A percentile compares a stretch with the other conserved stretches of the same genome.
Evolutionary conservation across 1,140 invertebrate genomes (phyloP).

Genomic region (Schlechtendalia chinensis): DNA sequence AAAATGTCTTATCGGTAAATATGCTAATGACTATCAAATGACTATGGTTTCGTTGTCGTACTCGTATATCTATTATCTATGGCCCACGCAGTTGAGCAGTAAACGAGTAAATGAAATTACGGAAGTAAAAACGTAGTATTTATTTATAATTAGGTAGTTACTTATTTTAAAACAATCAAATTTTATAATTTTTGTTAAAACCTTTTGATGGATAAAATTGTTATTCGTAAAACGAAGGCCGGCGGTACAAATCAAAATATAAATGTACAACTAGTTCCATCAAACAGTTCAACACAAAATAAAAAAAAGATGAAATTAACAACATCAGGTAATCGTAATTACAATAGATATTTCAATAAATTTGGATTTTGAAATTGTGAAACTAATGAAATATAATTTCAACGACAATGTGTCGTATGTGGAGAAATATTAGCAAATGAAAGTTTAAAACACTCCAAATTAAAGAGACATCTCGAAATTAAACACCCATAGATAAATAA

Average conservation of each 20-base stretch:
- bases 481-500: slow-evolving; percentile 4
- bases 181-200: background rate
- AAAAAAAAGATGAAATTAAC: no score
- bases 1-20: no score
- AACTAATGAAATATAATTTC: background rate
- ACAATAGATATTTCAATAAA: background rate
- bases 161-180: background rate
- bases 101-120: no score
- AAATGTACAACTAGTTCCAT: background rate
- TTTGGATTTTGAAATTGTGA: background rate
- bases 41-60: no score
- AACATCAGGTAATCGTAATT: no score
- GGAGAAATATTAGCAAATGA: background rate
- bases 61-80: no score
- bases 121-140: background rate
- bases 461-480: background rate
- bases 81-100: no score
- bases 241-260: background rate
- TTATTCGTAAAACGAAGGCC: background rate
- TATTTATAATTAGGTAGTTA: background rate
- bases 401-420: background rate
- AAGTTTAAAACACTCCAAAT: background rate
- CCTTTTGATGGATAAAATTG: background rate
- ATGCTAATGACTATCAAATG: no score
- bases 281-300: background rate